phyloP scores from a whole-genome alignment of 2,797 vertebrate genomes.

The Glossophaga mutica region DNA sequence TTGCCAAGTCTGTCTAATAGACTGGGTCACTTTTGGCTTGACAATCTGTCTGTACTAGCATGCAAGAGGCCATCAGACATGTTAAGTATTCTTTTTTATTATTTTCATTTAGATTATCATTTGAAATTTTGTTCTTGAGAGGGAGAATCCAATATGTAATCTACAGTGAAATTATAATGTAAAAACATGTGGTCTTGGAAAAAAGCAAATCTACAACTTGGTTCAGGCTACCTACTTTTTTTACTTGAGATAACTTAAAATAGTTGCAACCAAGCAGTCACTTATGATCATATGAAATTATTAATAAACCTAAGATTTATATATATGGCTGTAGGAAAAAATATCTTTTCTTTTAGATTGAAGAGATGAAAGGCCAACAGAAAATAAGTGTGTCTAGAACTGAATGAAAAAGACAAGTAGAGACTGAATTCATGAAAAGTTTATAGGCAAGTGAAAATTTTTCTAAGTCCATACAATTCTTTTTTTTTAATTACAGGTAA shows the following conservation, averaged over 20 bases:
- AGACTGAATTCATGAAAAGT: neutral
- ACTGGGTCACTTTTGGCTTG: neutral
- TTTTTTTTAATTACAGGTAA: neutral
- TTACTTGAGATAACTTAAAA: neutral
- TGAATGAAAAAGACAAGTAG: constrained; percentile 3
- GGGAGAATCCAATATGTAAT: neutral
- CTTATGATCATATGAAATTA: neutral
- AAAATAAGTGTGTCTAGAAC: neutral
- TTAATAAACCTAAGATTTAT: constrained; percentile 35
- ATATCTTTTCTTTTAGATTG: neutral
- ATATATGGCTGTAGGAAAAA: neutral
- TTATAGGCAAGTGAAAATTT: neutral
- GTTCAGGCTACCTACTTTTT: neutral
- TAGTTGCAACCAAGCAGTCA: neutral
- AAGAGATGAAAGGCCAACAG: neutral
- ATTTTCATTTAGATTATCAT: neutral
- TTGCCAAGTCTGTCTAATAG: neutral
- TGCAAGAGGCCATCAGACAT: neutral
- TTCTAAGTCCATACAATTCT: neutral
- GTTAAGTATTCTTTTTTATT: neutral
- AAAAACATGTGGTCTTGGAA: neutral
- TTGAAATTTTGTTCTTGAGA: constrained; percentile 35
- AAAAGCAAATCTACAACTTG: neutral
- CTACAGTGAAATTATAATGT: constrained; percentile 7
- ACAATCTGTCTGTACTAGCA: constrained; percentile 4